A percentile compares a stretch with the other conserved stretches of the same genome.
Evolutionary conservation across 2,888 invertebrate species (phyloP).

Genomic region (Archaeoteleia sp.): DNA sequence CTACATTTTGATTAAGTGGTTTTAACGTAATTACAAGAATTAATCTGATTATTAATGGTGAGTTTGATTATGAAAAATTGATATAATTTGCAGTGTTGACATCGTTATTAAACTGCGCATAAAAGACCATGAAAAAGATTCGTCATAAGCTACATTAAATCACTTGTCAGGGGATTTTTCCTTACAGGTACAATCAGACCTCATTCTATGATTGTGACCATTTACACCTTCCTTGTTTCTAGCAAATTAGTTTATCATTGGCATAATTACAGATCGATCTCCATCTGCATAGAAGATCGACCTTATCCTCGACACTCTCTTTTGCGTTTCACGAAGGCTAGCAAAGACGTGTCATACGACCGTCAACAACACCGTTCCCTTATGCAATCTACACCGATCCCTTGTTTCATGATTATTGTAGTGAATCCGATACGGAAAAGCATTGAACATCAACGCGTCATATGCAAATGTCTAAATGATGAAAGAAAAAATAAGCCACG

Average conservation of each 20-base stretch:
- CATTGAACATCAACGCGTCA: constrained; percentile 33
- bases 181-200: constrained; percentile 41
- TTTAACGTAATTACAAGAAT: neutral
- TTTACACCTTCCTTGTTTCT: constrained; percentile 44
- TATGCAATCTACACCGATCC: constrained; percentile 38
- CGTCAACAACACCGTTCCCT: constrained; percentile 43
- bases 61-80: constrained; percentile 7
- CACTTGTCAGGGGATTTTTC: constrained; percentile 26
- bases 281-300: constrained; percentile 50
- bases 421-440: constrained; percentile 27
- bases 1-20: too few species aligned
- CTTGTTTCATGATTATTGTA: constrained; percentile 24
- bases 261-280: constrained; percentile 45
- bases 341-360: constrained; percentile 26
- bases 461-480: constrained; percentile 27
- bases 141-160: constrained; percentile 37
- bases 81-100: constrained; percentile 22
- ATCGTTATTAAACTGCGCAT: constrained; percentile 18
- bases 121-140: constrained; percentile 32
- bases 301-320: constrained; percentile 47
- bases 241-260: constrained; percentile 45
- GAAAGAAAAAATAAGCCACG: constrained; percentile 11
- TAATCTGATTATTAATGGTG: neutral
- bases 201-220: constrained; percentile 40
- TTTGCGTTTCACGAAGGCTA: constrained; percentile 45